phyloP scores from a whole-genome alignment of 2,888 invertebrate species.

The Pomacea canaliculata region DNA sequence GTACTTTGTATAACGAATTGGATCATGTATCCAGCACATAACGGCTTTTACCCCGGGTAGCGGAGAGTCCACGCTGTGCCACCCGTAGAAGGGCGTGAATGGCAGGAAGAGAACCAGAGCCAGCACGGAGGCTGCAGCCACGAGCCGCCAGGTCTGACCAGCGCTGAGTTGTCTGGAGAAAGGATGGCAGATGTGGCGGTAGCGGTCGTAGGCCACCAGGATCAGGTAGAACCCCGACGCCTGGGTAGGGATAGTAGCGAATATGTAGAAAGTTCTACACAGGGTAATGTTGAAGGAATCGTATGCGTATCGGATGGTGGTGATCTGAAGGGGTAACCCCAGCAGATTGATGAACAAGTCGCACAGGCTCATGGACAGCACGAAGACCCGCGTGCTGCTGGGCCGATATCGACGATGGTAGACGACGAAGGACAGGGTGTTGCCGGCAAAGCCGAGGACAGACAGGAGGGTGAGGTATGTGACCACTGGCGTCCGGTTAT shows the following conservation, averaged over 20 bases:
- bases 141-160: constrained; percentile 31
- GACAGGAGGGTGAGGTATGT: constrained; percentile 32
- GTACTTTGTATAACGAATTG: background rate
- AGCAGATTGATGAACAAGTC: constrained; percentile 39
- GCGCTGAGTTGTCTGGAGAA: constrained; percentile 37
- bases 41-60: background rate
- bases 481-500: constrained; percentile 37
- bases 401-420: constrained; percentile 38
- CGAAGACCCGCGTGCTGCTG: constrained; percentile 39
- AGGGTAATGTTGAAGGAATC: constrained; percentile 35
- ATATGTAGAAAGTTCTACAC: constrained; percentile 38
- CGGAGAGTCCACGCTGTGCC: background rate
- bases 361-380: constrained; percentile 39
- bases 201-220: constrained; percentile 41
- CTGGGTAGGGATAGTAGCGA: constrained; percentile 32
- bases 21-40: constrained; percentile 10
- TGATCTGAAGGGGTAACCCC: constrained; percentile 41
- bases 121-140: constrained; percentile 6
- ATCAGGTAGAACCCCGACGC: constrained; percentile 42
- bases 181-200: constrained; percentile 42
- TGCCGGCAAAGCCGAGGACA: constrained; percentile 36
- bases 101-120: background rate
- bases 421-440: constrained; percentile 35
- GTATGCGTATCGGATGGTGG: constrained; percentile 43
- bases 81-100: constrained; percentile 10